Percentiles rank a stretch among this genome's conserved stretches.
phyloP scores from a whole-genome alignment of 1,140 invertebrate genomes.

The Cydia fagiglandana region DNA sequence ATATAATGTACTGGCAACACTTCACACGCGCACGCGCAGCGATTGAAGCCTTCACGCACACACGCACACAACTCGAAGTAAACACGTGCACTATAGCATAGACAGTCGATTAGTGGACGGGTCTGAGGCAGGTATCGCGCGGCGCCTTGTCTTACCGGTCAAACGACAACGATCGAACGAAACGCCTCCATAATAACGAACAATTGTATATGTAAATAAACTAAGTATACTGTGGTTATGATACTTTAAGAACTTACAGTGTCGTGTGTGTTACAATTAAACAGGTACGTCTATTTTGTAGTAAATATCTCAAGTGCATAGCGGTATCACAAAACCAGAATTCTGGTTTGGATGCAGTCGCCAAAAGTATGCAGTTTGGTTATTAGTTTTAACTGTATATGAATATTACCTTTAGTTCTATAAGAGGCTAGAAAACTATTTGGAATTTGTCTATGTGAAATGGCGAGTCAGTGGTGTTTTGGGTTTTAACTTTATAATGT shows the following conservation, averaged over 20 bases:
- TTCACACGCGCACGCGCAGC: conserved; percentile 45
- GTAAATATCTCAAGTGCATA: conserved; percentile 46
- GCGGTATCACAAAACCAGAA: conserved; percentile 54
- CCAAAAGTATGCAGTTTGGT: conserved; percentile 7
- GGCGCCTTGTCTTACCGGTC: conserved; percentile 48
- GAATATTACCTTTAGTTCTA: neutral
- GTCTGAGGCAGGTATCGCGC: conserved; percentile 51
- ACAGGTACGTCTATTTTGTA: conserved; percentile 34
- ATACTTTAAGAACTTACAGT: conserved; percentile 25
- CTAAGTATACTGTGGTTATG: conserved; percentile 16
- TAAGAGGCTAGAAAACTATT: neutral
- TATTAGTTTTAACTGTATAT: neutral
- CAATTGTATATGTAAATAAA: conserved; percentile 20
- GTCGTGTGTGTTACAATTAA: conserved; percentile 27
- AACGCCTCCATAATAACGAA: conserved; percentile 37
- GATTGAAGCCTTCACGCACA: conserved; percentile 45
- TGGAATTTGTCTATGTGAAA: neutral
- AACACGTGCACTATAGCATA: conserved; percentile 45
- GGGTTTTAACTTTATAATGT: neutral
- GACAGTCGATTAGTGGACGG: conserved; percentile 55
- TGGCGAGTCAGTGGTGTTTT: neutral
- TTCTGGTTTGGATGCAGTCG: conserved; percentile 43
- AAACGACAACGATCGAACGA: conserved; percentile 54
- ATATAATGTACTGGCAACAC: conserved; percentile 40
- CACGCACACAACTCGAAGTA: conserved; percentile 39